phyloP scores from a whole-genome alignment of 2,797 vertebrate species.

The Petrocephalus schoutedeni region DNA sequence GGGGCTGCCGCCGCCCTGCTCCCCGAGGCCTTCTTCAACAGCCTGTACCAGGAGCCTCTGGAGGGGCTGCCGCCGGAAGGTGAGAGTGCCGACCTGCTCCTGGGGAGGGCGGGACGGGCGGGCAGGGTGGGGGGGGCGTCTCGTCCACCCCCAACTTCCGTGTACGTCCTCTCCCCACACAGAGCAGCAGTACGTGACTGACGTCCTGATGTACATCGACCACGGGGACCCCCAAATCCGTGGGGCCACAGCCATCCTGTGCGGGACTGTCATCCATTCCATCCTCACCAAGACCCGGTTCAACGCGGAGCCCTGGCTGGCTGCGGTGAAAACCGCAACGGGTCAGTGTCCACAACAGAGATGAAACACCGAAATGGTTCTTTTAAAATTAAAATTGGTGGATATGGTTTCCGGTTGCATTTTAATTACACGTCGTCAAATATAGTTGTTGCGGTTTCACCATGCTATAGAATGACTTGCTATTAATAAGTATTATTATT shows the following conservation, averaged over 20 bases:
- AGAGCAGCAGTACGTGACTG: constrained; percentile 90
- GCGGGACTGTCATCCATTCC: constrained; percentile 79
- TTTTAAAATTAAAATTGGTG: not conserved
- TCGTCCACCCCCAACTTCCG: not conserved
- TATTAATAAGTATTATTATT: not conserved
- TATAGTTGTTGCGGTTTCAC: not conserved
- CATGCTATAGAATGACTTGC: not conserved
- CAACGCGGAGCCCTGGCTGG: constrained; percentile 79
- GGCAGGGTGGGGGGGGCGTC: not conserved
- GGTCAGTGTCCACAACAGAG: constrained; percentile 44
- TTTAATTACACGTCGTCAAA: not conserved
- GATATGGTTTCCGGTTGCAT: not conserved
- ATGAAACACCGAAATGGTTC: not conserved
- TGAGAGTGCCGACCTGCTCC: constrained; percentile 42
- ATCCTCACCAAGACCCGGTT: constrained; percentile 82
- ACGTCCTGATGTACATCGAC: constrained; percentile 75
- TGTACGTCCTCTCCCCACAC: constrained; percentile 22
- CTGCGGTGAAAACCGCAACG: constrained; percentile 63
- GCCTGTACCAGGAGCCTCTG: constrained; percentile 76
- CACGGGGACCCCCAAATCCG: constrained; percentile 94
- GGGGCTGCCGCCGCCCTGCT: constrained; percentile 82
- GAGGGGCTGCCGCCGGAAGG: constrained; percentile 66
- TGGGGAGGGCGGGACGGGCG: no score
- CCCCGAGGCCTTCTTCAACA: constrained; percentile 90
- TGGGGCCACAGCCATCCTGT: constrained; percentile 87